Percentiles rank a stretch among this genome's conserved stretches.
Evolutionary conservation across 2,797 vertebrate genomes (phyloP).

Genomic region (Denticeps clupeoides): DNA sequence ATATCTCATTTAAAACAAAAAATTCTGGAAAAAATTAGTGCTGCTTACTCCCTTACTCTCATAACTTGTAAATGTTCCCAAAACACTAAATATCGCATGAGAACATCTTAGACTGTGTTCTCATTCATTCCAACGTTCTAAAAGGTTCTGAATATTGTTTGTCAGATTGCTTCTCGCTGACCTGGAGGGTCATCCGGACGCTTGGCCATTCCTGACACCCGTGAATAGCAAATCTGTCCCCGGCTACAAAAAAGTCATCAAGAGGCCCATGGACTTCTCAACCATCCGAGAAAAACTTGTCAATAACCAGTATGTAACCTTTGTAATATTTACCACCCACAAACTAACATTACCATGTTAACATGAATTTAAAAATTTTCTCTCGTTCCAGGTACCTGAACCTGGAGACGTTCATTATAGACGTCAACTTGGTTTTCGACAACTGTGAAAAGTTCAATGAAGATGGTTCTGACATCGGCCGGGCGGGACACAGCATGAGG

Average conservation of each 20-base stretch:
- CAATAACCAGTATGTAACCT: constrained; percentile 71
- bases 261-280: constrained; percentile 83
- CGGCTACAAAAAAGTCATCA: constrained; percentile 82
- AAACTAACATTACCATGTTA: background rate
- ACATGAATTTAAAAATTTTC: background rate
- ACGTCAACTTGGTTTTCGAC: constrained; percentile 81
- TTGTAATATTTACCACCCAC: background rate
- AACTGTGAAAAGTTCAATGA: constrained; percentile 89
- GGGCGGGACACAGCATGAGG: constrained; percentile 79
- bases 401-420: constrained; percentile 73
- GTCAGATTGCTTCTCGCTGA: constrained; percentile 69
- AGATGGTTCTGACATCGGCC: constrained; percentile 79
- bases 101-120: too few relatives aligned
- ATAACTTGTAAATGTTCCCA: too few relatives aligned
- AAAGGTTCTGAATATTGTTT: constrained; percentile 6
- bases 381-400: constrained; percentile 64
- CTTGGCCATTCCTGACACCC: constrained; percentile 78
- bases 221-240: constrained; percentile 84
- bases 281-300: constrained; percentile 76
- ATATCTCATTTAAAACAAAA: too few relatives aligned
- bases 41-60: too few relatives aligned
- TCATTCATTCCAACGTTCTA: too few relatives aligned
- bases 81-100: too few relatives aligned
- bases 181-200: constrained; percentile 77
- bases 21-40: too few relatives aligned